Conservation (phyloP, 2,797 vertebrate genomes). For the Eleutherodactylus coqui region DNA sequence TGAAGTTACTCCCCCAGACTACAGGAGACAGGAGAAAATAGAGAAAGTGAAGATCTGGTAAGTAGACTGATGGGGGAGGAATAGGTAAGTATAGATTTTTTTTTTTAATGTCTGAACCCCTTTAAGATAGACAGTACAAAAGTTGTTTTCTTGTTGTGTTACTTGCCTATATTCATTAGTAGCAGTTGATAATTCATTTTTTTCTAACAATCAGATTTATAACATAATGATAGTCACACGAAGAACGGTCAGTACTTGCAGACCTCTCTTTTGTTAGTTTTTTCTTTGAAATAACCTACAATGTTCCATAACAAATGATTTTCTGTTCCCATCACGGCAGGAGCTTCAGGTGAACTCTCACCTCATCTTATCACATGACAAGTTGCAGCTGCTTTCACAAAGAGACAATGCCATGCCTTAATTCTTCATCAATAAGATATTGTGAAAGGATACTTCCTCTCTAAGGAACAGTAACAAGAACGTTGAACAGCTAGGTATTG, state of each 20-base stretch:
- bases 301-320: constrained; percentile 17
- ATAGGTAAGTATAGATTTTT: no score
- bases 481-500: background rate
- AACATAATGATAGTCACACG: background rate
- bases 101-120: no score
- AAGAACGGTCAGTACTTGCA: background rate
- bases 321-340: constrained; percentile 27
- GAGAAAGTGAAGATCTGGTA: no score
- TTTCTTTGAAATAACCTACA: constrained; percentile 19
- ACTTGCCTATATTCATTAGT: background rate
- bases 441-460: background rate
- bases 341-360: constrained; percentile 18
- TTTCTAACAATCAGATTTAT: background rate
- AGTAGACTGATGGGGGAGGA: no score
- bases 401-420: background rate
- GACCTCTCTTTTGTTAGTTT: background rate
- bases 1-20: no score
- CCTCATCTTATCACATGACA: constrained; percentile 32
- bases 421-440: constrained; percentile 33
- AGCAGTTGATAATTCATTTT: background rate
- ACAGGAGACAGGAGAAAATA: no score
- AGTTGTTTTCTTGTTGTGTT: background rate
- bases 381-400: constrained; percentile 25
- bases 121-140: background rate
- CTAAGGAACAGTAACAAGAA: constrained; percentile 14